Evolutionary conservation across 2,113 vertebrate genomes (phyloP), one percentile per base, ranked within the genome.

Genomic region (Tangachromis dhanisi): DNA sequence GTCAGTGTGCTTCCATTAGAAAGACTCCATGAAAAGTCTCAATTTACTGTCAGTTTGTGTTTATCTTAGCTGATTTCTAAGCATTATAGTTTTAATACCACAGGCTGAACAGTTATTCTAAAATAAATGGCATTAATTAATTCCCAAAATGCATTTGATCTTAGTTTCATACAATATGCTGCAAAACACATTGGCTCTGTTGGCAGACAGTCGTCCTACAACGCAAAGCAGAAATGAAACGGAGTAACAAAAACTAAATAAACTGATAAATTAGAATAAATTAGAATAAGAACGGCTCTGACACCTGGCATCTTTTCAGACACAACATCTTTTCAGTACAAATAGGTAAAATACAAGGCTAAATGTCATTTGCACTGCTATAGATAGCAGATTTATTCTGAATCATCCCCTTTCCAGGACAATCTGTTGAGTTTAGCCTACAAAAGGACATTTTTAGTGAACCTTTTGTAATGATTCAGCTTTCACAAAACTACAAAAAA

Each of bases 1-100:
- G 95, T 83, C 93, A 93, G 86, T 94, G 78, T 92, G 85, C 19
- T 87, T 83, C 86, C 54, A 84, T 38, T 14, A 10, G 21, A 82
- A 21, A 71, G 5, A 45, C 7, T 21, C 8, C 3, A 4, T 11
- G 63, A 26, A 10, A 17, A 17, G 16, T 47, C 42, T 47, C n/a
- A 11, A 26, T 14, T 53, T 49, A 5, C 17, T 78, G n/a, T 29
- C 8, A 35, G 9, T 51, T 61, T 85, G 9, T 47, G 54, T 54
- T 40, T 42, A 59, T 80, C 0, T 12, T 38, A 19, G 26, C 29
- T 38, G 6, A n/a, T 83, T 31, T 45, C 17, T 33, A 3, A 33
- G 33, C 4, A 9, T 31, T 11, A 16, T 45, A 40, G 6, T 17
- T 49, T 66, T 51, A 16, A 29, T 13, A 40, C 3, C 24, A 29